Percentiles rank a stretch among this genome's conserved stretches.
phyloP scores from a whole-genome alignment of 2,113 vertebrate species.

The Halcyon senegalensis region DNA sequence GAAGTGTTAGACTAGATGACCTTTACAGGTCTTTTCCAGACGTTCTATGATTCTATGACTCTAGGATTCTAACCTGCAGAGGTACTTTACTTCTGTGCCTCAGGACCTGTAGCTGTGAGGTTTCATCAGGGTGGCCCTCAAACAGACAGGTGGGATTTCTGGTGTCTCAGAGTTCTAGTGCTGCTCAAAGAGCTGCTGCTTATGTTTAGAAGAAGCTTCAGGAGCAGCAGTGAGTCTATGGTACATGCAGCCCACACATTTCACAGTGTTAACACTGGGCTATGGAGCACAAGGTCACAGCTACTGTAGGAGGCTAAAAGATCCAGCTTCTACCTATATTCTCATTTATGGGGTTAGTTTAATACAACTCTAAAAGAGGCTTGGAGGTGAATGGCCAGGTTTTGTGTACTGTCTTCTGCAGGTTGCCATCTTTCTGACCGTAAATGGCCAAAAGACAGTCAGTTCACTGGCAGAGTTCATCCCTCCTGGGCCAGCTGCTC shows the following conservation, averaged over 20 bases:
- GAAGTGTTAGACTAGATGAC: too few species aligned
- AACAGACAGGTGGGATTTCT: not conserved
- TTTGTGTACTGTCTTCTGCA: not conserved
- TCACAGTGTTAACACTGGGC: not conserved
- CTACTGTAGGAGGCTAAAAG: not conserved
- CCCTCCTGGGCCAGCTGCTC: not conserved
- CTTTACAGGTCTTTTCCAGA: too few species aligned
- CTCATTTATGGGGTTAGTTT: not conserved
- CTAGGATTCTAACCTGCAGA: not conserved
- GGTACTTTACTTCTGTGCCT: not conserved
- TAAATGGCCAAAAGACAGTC: not conserved
- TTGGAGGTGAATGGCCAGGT: not conserved
- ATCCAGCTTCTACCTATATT: not conserved
- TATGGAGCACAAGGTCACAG: not conserved
- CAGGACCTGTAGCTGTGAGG: not conserved
- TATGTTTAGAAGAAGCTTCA: not conserved
- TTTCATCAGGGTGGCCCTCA: not conserved
- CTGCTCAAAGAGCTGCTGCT: not conserved
- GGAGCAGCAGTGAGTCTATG: not conserved
- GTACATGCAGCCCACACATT: fast-evolving
- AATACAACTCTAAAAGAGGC: not conserved
- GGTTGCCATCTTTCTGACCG: not conserved
- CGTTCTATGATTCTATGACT: too few species aligned
- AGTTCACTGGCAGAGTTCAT: not conserved
- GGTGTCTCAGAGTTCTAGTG: not conserved